Percentiles rank a stretch among this genome's conserved stretches.
These are phyloP conservation scores for Anneissia japonica DNA, from an alignment of 35 echinoderm and acorn worm genomes.

Conservation along the genomic window DNA sequence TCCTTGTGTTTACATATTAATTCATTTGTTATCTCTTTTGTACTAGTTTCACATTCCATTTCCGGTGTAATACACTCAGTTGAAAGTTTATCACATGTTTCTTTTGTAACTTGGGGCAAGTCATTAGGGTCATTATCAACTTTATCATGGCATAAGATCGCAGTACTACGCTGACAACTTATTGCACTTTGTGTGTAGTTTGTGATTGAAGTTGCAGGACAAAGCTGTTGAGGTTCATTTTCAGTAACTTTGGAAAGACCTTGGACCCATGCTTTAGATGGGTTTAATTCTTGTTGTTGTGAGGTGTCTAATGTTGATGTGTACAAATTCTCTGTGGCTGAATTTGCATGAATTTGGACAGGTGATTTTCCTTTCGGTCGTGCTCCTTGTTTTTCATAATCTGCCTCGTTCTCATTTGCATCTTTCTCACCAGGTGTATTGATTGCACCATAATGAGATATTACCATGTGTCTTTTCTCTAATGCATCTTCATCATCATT, in stretches of 20 bases:
- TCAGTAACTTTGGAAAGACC: neutral
- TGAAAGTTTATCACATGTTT: neutral
- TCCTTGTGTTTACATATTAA: neutral
- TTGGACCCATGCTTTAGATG: neutral
- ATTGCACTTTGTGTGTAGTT: neutral
- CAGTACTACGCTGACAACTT: neutral
- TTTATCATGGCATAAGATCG: neutral
- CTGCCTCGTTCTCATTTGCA: neutral
- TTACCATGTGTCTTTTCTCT: neutral
- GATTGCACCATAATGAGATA: neutral
- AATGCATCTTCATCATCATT: neutral
- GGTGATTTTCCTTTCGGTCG: neutral
- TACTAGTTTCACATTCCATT: neutral
- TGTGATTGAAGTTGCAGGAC: neutral
- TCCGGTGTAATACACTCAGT: neutral
- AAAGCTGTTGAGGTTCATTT: neutral
- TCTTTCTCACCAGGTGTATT: neutral
- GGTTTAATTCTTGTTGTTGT: neutral
- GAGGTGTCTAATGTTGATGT: neutral
- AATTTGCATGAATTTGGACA: neutral
- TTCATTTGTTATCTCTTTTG: neutral
- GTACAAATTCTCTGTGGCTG: neutral
- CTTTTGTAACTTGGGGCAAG: neutral
- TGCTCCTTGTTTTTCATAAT: neutral
- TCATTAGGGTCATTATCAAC: neutral